These are phyloP conservation scores for Tigriopus californicus DNA, from an alignment of 2,888 invertebrate genomes.

Conservation along the genomic window DNA sequence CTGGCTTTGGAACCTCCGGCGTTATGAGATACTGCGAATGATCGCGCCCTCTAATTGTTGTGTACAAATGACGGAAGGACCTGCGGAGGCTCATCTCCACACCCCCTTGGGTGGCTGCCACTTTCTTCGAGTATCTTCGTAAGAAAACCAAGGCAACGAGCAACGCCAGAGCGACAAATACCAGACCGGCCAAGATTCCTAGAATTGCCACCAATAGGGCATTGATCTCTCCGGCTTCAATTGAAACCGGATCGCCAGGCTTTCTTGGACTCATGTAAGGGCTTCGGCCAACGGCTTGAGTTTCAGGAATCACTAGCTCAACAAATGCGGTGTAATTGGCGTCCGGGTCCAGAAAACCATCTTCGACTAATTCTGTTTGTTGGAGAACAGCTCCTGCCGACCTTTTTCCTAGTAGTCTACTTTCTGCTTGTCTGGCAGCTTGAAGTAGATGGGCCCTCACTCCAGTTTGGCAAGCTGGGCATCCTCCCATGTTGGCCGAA, in stretches of 20 bases:
- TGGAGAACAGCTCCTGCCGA: constrained; percentile 2
- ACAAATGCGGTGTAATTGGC: constrained; percentile 70
- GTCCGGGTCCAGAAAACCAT: constrained; percentile 51
- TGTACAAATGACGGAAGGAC: constrained; percentile 33
- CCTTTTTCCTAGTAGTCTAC: no score
- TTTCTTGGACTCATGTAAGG: constrained; percentile 51
- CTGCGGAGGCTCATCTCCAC: constrained; percentile 47
- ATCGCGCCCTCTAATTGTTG: neutral
- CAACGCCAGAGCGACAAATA: constrained; percentile 41
- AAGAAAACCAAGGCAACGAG: constrained; percentile 43
- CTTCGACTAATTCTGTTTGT: constrained; percentile 31
- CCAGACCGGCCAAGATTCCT: constrained; percentile 45
- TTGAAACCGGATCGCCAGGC: constrained; percentile 40
- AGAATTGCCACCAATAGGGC: constrained; percentile 28
- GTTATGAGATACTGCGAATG: constrained; percentile 13
- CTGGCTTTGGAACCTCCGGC: constrained; percentile 28
- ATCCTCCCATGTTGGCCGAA: neutral
- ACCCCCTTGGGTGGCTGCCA: constrained; percentile 38
- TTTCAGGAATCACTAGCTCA: constrained; percentile 41
- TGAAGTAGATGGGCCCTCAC: constrained; percentile 1
- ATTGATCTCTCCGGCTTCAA: constrained; percentile 14
- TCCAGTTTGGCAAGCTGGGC: constrained; percentile 11
- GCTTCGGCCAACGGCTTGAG: constrained; percentile 35
- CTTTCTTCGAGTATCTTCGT: constrained; percentile 44
- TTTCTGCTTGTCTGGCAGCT: neutral